phyloP scores from a whole-genome alignment of 1,140 invertebrate species.

The Meteorus sp. region DNA sequence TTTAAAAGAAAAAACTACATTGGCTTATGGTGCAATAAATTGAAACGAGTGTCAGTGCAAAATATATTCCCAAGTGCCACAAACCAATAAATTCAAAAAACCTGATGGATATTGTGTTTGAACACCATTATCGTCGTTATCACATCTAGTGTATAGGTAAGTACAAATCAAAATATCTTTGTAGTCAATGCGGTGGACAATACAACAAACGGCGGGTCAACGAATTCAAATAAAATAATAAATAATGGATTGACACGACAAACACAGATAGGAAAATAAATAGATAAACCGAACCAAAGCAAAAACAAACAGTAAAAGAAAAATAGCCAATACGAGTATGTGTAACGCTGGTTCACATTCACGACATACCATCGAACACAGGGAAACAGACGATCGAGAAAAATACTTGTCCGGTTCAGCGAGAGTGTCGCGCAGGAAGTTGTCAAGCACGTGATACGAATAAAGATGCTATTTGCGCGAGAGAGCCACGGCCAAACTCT shows the following conservation, averaged over 20 bases:
- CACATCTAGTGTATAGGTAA: slow-evolving; percentile 5
- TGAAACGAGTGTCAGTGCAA: slow-evolving; percentile 1
- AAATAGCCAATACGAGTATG: not conserved
- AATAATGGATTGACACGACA: too few relatives aligned
- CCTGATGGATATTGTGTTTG: slow-evolving; percentile 14
- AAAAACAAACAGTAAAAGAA: not conserved
- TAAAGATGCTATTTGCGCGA: not conserved
- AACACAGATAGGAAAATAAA: too few relatives aligned
- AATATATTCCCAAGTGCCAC: slow-evolving; percentile 7
- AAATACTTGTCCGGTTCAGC: slow-evolving; percentile 11
- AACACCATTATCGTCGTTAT: slow-evolving; percentile 1
- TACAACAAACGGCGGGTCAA: too few relatives aligned
- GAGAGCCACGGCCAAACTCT: not conserved
- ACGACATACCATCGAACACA: not conserved
- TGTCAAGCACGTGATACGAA: slow-evolving; percentile 19
- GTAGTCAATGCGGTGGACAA: too few relatives aligned
- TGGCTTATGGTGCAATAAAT: not conserved
- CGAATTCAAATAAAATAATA: too few relatives aligned
- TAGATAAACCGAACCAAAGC: not conserved
- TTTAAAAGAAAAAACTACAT: too few relatives aligned
- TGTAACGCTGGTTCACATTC: not conserved
- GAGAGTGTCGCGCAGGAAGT: slow-evolving; percentile 23
- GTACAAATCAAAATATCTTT: slow-evolving; percentile 13
- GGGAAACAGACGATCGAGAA: slow-evolving; percentile 12
- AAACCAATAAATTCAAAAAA: too few relatives aligned